Conservation (phyloP, 2,888 invertebrate species). For the Drosophila ustulata region DNA sequence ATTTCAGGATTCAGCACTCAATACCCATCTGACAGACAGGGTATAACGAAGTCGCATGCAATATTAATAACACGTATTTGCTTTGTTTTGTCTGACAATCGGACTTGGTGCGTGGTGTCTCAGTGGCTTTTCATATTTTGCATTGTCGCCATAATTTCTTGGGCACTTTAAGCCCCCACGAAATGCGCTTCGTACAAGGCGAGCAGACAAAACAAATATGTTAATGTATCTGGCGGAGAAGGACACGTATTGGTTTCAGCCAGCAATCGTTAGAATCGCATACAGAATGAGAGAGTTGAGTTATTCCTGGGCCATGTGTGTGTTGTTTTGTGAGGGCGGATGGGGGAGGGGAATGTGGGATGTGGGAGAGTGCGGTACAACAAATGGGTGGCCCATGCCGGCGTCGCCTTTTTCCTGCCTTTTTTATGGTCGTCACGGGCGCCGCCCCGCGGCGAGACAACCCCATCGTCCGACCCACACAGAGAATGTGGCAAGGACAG, state of each 20-base stretch:
- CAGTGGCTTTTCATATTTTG: conserved; percentile 63
- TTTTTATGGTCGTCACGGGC: conserved; percentile 73
- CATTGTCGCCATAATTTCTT: conserved; percentile 72
- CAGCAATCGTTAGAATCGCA: conserved; percentile 76
- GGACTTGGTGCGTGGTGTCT: conserved; percentile 39
- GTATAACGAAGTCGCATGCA: conserved; percentile 10
- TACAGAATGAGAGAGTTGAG: conserved; percentile 69
- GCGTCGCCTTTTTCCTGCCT: conserved; percentile 73
- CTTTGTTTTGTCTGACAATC: conserved; percentile 49
- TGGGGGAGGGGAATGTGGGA: not conserved
- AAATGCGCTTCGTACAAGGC: conserved; percentile 29
- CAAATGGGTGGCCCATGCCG: conserved; percentile 76
- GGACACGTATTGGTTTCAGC: conserved; percentile 78
- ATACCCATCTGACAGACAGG: conserved; percentile 2
- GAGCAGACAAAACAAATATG: conserved; percentile 79
- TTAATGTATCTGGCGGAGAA: conserved; percentile 69
- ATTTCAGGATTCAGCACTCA: too few species aligned
- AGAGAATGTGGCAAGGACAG: conserved; percentile 34
- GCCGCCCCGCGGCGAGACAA: conserved; percentile 68
- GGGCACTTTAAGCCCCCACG: conserved; percentile 48
- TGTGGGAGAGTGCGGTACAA: conserved; percentile 41
- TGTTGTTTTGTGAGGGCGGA: not conserved
- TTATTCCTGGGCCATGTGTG: conserved; percentile 56
- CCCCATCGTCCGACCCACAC: conserved; percentile 29
- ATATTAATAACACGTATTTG: not conserved